Base-by-base conservation (phyloP, 2,888 invertebrate species). In the Tethea ocularis region DNA sequence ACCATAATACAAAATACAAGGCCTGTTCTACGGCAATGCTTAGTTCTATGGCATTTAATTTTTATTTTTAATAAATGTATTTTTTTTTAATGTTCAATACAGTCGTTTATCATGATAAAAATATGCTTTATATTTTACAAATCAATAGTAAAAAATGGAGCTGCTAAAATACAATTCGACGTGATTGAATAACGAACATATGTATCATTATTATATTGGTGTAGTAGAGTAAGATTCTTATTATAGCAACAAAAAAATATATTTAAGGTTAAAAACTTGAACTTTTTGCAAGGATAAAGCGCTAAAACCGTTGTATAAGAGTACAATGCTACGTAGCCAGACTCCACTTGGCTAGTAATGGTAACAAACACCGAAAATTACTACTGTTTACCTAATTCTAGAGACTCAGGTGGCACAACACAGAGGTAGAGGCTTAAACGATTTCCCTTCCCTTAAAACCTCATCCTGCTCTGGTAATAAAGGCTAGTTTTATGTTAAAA, bases 351-450 rank as follows among this genome's bases (percentile, higher is more conserved):
- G 41, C 59, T 62, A 61, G 61, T 61, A 61, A 64, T 65, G 66
- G 72, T 68, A 71, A 68, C 66, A 61, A 62, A 70, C 71, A 58
- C 70, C 75, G 75, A 82, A 88, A 87, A 86, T 87, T 84, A 83
- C 83, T 74, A 68, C 61, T 57, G 62, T 61, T 62, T 67, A 68
- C 68, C 70, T 79, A 78, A 75, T 73, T 75, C 82, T 65, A 74
- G 61, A 61, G 76, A 78, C 87, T 70, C 87, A 87, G 88, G 88
- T 89, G 88, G 78, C 78, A 72, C 66, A 74, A 82, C 82, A 78
- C 77, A 69, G 80, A 75, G 77, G 77, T 73, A 75, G 78, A 71
- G 81, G 87, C 86, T 88, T 88, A 87, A 88, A 83, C 83, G 87
- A 87, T 87, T 84, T 82, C 80, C 82, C 78, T 79, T 75, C 64